A percentile compares a stretch with the other conserved stretches of the same genome.
Evolutionary conservation across 2,113 vertebrate genomes (phyloP).

Genomic region (Astur gentilis): DNA sequence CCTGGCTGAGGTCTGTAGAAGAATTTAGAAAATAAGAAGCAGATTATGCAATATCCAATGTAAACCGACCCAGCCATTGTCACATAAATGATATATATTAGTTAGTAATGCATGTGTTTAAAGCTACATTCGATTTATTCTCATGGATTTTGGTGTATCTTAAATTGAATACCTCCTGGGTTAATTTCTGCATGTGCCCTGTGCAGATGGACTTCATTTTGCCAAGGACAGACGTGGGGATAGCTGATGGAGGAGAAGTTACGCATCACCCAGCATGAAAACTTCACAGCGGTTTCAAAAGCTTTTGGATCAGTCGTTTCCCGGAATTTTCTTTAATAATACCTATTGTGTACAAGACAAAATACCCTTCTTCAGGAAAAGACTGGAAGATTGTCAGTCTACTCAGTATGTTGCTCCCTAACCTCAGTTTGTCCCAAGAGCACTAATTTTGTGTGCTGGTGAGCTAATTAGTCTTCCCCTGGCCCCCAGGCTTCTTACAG

Average conservation of each 20-base stretch:
- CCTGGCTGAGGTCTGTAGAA: neutral
- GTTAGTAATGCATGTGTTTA: neutral
- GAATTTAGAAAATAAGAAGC: neutral
- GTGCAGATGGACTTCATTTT: neutral
- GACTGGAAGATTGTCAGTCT: neutral
- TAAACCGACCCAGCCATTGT: neutral
- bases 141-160: neutral
- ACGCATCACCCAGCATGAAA: neutral
- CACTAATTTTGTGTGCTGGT: neutral
- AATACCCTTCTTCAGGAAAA: neutral
- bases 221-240: neutral
- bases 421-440: neutral
- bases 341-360: neutral
- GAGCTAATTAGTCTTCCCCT: neutral
- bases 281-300: neutral
- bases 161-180: neutral
- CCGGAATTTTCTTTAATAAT: neutral
- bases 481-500: neutral
- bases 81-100: neutral
- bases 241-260: neutral
- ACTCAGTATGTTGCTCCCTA: neutral
- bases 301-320: neutral
- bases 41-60: neutral
- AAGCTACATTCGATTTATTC: neutral
- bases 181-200: neutral